phyloP scores from a whole-genome alignment of 2,888 invertebrate genomes.

The Hydriomena furcata region DNA sequence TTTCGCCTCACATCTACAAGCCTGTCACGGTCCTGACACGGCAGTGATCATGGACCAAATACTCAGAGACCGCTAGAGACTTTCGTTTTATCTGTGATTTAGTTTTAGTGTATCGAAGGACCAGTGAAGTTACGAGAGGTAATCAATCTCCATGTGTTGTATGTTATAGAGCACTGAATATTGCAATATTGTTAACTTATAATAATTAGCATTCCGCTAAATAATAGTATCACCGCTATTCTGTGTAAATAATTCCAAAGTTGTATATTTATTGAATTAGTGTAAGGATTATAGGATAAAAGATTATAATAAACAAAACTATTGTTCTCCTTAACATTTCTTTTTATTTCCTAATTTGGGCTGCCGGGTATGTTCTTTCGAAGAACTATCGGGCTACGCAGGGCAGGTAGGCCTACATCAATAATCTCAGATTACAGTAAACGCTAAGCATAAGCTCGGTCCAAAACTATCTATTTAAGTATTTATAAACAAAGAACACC shows the following conservation, averaged over 20 bases:
- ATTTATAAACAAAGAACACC: not conserved
- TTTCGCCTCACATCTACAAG: slow-evolving; percentile 78
- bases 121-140: slow-evolving; percentile 55
- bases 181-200: slow-evolving; percentile 56
- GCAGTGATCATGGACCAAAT: slow-evolving; percentile 63
- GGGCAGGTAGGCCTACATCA: slow-evolving; percentile 10
- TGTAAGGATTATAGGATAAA: slow-evolving; percentile 60
- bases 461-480: not conserved
- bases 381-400: not conserved
- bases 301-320: slow-evolving; percentile 67
- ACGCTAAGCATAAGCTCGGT: not conserved
- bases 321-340: slow-evolving; percentile 56
- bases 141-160: slow-evolving; percentile 50
- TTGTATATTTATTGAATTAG: slow-evolving; percentile 76
- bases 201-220: slow-evolving; percentile 61
- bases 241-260: slow-evolving; percentile 74
- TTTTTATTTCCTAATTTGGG: slow-evolving; percentile 27
- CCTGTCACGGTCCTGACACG: slow-evolving; percentile 83
- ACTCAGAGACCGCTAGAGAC: slow-evolving; percentile 43
- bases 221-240: slow-evolving; percentile 25
- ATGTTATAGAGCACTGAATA: slow-evolving; percentile 27
- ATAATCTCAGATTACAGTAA: not conserved
- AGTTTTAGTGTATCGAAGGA: slow-evolving; percentile 60
- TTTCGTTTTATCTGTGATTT: slow-evolving; percentile 74
- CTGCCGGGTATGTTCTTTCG: slow-evolving; percentile 12